Evolutionary conservation across 2,797 vertebrate genomes (phyloP).

Genomic region (Poeciliopsis infans): DNA sequence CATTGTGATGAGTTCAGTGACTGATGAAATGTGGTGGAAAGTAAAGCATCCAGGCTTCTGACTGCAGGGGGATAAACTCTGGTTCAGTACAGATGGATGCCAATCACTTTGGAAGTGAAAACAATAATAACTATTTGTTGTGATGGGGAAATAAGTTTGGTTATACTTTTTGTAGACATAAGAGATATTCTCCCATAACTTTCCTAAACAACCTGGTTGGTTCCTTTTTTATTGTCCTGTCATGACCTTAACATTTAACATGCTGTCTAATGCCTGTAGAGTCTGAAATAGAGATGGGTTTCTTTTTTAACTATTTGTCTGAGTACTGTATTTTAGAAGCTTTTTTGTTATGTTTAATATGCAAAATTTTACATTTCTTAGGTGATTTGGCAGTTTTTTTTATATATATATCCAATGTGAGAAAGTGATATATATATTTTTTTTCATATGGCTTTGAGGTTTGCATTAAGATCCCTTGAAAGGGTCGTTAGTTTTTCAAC

Average conservation of each 20-base stretch:
- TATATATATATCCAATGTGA: background rate
- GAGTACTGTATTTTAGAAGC: background rate
- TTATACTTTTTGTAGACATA: background rate
- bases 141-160: background rate
- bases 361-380: background rate
- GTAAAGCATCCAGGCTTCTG: background rate
- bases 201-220: background rate
- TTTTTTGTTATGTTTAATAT: background rate
- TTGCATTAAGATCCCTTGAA: background rate
- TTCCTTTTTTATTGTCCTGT: background rate
- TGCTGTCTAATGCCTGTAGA: background rate
- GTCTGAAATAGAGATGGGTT: background rate
- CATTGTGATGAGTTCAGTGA: background rate
- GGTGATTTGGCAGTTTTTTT: background rate
- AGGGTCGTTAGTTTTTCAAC: background rate
- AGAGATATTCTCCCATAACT: background rate
- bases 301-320: background rate
- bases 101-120: background rate
- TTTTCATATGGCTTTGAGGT: background rate
- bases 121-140: background rate
- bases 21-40: conserved; percentile 1
- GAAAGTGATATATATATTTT: background rate
- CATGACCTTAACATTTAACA: background rate
- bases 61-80: background rate
- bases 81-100: background rate